A percentile compares a stretch with the other conserved stretches of the same genome.
Conservation (phyloP, 2,797 vertebrate genomes). For the Picus viridis region DNA sequence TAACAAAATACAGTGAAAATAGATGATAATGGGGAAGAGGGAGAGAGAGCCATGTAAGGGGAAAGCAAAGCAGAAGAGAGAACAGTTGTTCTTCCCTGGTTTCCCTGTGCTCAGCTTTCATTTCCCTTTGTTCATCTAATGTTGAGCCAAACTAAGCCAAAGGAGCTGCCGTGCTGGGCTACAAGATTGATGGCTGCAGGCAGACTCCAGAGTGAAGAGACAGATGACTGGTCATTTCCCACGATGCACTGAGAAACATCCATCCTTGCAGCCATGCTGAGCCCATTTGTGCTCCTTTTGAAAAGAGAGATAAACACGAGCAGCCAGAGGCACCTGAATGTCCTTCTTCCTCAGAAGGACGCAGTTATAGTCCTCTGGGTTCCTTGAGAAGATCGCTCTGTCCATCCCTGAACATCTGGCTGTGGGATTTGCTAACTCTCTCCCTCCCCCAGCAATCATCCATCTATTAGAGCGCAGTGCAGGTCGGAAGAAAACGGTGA, state of each 20-base stretch:
- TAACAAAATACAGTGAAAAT: slow-evolving; percentile 1
- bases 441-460: slow-evolving; percentile 68
- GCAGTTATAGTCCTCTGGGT: slow-evolving; percentile 58
- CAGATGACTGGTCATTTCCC: slow-evolving; percentile 83
- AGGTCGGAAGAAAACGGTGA: slow-evolving; percentile 62
- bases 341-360: slow-evolving; percentile 73
- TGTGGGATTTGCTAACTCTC: slow-evolving; percentile 67
- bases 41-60: background rate
- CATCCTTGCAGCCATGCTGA: slow-evolving; percentile 77
- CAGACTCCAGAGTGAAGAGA: slow-evolving; percentile 79
- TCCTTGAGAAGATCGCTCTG: slow-evolving; percentile 68
- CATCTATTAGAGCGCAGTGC: slow-evolving; percentile 60
- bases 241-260: slow-evolving; percentile 78
- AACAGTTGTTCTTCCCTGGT: slow-evolving; percentile 9
- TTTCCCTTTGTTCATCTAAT: slow-evolving; percentile 60
- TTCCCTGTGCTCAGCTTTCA: background rate
- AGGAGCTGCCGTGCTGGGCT: slow-evolving; percentile 69
- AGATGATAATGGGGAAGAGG: background rate
- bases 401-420: slow-evolving; percentile 78
- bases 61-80: slow-evolving; percentile 50
- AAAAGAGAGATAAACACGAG: slow-evolving; percentile 75
- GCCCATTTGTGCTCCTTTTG: slow-evolving; percentile 67
- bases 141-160: slow-evolving; percentile 62
- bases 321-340: slow-evolving; percentile 62
- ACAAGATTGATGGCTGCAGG: slow-evolving; percentile 82